A percentile compares a stretch with the other conserved stretches of the same genome.
These are phyloP conservation scores for Prunella strophiata DNA, from an alignment of 2,797 vertebrate genomes.

Conservation along the genomic window DNA sequence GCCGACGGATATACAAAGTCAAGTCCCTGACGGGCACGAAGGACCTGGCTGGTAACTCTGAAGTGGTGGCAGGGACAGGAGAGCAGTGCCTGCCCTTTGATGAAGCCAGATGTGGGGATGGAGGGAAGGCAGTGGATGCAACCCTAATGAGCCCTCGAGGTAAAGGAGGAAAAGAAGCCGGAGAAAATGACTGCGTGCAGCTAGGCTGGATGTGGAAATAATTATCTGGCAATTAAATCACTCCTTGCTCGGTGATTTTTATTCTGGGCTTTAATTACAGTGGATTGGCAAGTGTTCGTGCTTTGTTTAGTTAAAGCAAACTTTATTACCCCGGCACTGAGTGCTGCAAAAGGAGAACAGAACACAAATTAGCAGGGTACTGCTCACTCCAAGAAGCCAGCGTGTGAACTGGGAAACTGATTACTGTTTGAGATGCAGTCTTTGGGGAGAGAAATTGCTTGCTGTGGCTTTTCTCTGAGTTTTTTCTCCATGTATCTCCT, in stretches of 20 bases:
- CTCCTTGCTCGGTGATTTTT: slow-evolving; percentile 59
- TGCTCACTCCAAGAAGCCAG: not conserved
- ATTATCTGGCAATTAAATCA: slow-evolving; percentile 52
- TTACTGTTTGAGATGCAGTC: not conserved
- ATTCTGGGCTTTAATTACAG: slow-evolving; percentile 56
- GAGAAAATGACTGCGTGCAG: not conserved
- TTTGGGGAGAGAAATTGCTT: not conserved
- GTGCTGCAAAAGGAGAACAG: slow-evolving; percentile 34
- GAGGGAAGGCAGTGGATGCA: slow-evolving; percentile 96
- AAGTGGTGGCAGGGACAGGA: slow-evolving; percentile 94
- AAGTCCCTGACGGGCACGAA: slow-evolving; percentile 88
- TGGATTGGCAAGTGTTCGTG: slow-evolving; percentile 59
- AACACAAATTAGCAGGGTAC: slow-evolving; percentile 39
- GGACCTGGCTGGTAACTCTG: slow-evolving; percentile 90
- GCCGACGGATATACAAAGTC: slow-evolving; percentile 91
- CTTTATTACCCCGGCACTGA: slow-evolving; percentile 45
- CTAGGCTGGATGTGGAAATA: slow-evolving; percentile 40
- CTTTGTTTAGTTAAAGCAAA: slow-evolving; percentile 67
- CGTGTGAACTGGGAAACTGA: not conserved
- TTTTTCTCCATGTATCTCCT: not conserved
- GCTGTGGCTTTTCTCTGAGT: not conserved
- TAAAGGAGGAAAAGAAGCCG: slow-evolving; percentile 62
- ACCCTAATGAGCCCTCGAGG: slow-evolving; percentile 99
- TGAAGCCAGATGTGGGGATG: slow-evolving; percentile 94
- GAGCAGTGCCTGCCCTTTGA: slow-evolving; percentile 96